Evolutionary conservation across 30 jellyfish, hydroid and myxozoan species (phyloP).

Genomic region (Rhopilema esculentum): DNA sequence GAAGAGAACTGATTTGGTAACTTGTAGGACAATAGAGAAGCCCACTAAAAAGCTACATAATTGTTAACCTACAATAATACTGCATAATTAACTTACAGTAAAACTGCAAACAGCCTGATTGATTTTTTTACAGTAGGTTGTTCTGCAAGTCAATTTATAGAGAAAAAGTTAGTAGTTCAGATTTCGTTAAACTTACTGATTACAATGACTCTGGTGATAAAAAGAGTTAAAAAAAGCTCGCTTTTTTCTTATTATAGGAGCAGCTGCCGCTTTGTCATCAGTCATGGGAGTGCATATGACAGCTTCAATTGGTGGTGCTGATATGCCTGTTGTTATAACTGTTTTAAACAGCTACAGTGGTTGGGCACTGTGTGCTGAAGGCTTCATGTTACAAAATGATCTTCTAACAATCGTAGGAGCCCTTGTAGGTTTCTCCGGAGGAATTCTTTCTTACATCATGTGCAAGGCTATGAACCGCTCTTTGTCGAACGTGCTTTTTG

Average conservation of each 20-base stretch:
- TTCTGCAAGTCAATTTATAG: too few relatives aligned
- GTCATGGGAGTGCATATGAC: conserved; percentile 99
- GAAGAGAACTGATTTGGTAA: too few relatives aligned
- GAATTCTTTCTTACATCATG: conserved; percentile 93
- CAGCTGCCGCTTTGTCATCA: conserved; percentile 92
- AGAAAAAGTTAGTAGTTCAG: too few relatives aligned
- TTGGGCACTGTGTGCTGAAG: conserved; percentile 99
- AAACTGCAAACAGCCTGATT: too few relatives aligned
- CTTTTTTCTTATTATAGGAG: conserved; percentile 45
- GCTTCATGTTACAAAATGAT: conserved; percentile 95
- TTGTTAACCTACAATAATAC: too few relatives aligned
- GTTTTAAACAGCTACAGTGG: conserved; percentile 99
- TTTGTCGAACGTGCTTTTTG: conserved; percentile 88
- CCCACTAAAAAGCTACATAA: too few relatives aligned
- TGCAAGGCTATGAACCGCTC: conserved; percentile 98
- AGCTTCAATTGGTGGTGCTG: conserved; percentile 99
- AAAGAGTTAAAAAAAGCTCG: not conserved
- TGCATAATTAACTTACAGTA: too few relatives aligned
- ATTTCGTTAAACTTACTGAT: not conserved
- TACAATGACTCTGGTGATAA: not conserved
- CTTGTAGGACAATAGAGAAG: too few relatives aligned
- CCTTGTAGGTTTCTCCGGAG: conserved; percentile 98
- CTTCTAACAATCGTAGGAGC: conserved; percentile 96
- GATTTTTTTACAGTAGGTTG: too few relatives aligned
- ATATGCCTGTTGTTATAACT: conserved; percentile 98